These are phyloP conservation scores for Gandaritis pyraliata DNA, from an alignment of 2,888 invertebrate genomes.

Conservation along the genomic window DNA sequence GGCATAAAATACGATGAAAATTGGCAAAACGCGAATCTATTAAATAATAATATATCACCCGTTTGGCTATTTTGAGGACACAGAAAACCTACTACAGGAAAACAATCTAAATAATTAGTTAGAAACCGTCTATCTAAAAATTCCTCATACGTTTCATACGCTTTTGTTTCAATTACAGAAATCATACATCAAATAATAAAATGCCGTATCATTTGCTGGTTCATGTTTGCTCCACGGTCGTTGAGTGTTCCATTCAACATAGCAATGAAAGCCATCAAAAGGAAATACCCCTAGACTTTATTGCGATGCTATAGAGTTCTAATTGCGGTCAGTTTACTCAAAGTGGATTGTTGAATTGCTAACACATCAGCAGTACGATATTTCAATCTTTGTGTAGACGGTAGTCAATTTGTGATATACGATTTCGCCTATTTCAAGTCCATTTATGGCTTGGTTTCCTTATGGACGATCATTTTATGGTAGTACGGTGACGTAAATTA, in stretches of 20 bases:
- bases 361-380: conserved; percentile 26
- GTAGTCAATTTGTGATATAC: conserved; percentile 31
- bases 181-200: background rate
- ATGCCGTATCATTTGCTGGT: conserved; percentile 16
- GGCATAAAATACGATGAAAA: no score
- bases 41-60: no score
- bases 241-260: conserved; percentile 31
- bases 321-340: conserved; percentile 23
- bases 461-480: background rate
- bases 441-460: conserved; percentile 2
- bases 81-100: no score
- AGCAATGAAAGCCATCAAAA: conserved; percentile 14
- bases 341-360: conserved; percentile 12
- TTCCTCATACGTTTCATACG: no score
- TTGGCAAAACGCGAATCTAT: no score
- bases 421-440: conserved; percentile 29
- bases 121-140: no score
- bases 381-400: conserved; percentile 32
- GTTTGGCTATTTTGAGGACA: no score
- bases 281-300: conserved; percentile 15
- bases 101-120: no score
- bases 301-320: conserved; percentile 18
- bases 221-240: conserved; percentile 8
- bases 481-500: background rate
- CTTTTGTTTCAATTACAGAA: no score